Evolutionary conservation across 2,113 vertebrate species (phyloP), one percentile per base, ranked within the genome.

Genomic region (Albula goreensis): DNA sequence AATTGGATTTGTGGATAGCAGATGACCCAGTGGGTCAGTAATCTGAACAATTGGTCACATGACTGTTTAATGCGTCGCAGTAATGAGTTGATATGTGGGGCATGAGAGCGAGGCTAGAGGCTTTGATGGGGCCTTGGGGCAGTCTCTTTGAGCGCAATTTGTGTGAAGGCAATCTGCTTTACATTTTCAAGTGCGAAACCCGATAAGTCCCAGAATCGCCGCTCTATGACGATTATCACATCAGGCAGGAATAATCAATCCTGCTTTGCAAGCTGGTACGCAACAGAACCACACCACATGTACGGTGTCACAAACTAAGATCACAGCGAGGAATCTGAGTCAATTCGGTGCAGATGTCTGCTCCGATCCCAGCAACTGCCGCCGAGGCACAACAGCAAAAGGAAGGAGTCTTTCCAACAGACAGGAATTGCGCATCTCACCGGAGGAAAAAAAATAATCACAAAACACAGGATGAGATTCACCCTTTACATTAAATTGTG

Each of bases 31-130:
- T 66, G 81, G 83, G 84, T 80, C 49, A 41, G 83, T 89, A 89
- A 91, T 90, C 74, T 88, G 81, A 89, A 79, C 78, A 82, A 66
- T 50, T 77, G 41, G 79, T 89, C 90, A 91, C 85, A 88, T 88
- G 90, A 88, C 82, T 49, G n/a, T 88, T 86, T 86, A 88, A 88
- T 85, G 85, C 83, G 56, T 66, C 22, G 60, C 41, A 41, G 80
- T 84, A 89, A 85, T 85, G 86, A 74, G 70, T n/a, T 70, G 82
- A 87, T 88, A 84, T 82, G n/a, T 56, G 19, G n/a, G 60, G 56
- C 48, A 51, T 49, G 22, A 74, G 82, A 41, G 9, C 4, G 10
- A n/a, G 70, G 22, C 10, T 60, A 25, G 5, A 0, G 22, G 49
- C 60, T 70, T 56, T 66, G 70, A 50, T 74, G 15, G 19, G 63